These are phyloP conservation scores for Protaetia brevitarsis DNA, from an alignment of 1,140 invertebrate species.

Conservation along the genomic window DNA sequence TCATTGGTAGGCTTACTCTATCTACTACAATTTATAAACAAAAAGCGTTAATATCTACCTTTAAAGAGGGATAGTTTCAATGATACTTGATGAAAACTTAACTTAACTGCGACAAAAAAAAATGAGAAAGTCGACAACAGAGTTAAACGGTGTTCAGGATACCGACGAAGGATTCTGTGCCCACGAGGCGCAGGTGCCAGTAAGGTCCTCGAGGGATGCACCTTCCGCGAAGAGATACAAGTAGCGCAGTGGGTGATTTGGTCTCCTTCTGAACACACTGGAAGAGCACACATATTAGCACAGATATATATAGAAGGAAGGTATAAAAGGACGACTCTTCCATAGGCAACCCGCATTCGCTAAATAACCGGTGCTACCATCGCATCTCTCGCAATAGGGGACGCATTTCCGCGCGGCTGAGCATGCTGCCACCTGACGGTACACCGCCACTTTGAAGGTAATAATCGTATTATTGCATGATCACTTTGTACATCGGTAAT, in stretches of 20 bases:
- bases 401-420: conserved; percentile 19
- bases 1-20: too few relatives aligned
- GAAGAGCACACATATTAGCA: background rate
- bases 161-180: background rate
- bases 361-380: background rate
- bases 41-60: too few relatives aligned
- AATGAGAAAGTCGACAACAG: background rate
- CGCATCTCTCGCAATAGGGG: background rate
- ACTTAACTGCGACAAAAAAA: background rate
- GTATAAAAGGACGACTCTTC: conserved; percentile 2
- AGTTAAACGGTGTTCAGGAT: background rate
- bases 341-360: background rate
- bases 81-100: background rate
- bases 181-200: conserved; percentile 1
- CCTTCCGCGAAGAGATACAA: conserved; percentile 4
- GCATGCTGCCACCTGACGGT: conserved; percentile 23
- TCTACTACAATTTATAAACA: too few relatives aligned
- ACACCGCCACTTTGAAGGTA: conserved; percentile 20
- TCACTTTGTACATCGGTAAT: conserved; percentile 5
- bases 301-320: background rate
- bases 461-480: conserved; percentile 8
- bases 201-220: conserved; percentile 9
- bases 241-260: conserved; percentile 14
- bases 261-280: conserved; percentile 10
- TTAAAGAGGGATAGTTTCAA: too few relatives aligned